Evolutionary conservation across 2,888 invertebrate genomes (phyloP), one percentile per base, ranked within the genome.

Genomic region (Itoplectis maculator): DNA sequence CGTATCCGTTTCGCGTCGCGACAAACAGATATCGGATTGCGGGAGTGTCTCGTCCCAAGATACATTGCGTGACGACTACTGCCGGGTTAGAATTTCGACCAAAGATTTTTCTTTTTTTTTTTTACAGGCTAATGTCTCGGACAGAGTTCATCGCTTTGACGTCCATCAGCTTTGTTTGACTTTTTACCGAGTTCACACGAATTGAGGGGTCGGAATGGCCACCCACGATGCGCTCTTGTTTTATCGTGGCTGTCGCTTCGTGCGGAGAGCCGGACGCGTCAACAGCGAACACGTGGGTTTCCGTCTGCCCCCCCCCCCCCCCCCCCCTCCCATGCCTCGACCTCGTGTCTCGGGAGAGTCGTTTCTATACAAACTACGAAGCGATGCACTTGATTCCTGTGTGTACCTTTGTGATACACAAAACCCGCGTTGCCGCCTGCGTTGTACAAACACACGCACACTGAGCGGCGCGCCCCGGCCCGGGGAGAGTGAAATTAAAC

Each of bases 401-500:
- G 49, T 37, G 49, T 61, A 69, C 74, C 68, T 79, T 59, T 45
- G n/a, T 74, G 56, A 40, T n/a, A 63, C 51, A 69, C 47, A 20
- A 54, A 35, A 49, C 18, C 47, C 5, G 37, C 18, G 61, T 7
- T 59, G 6, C 35, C 13, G 35, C 7, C 35, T 35, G 35, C 5
- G 35, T 15, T 35, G n/a, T 20, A 51, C 18, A 59, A 45, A 72
- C 20, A n/a, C 23, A 70, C 1, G 23, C 37, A 45, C 7, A 40
- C 56, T 35, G 68, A 49, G 56, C 56, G 20, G 8, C 7, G 15
- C 40, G 11, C 29, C 35, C 23, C n/a, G n/a, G n/a, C n/a, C n/a
- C n/a, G n/a, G 72, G 61, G 49, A 49, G 47, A 72, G 81, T 59
- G 40, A 78, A 78, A 82, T 82, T 82, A 82, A 82, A 78, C 73